These are phyloP conservation scores for Ptilonorhynchus violaceus DNA, from an alignment of 2,113 vertebrate species.

Conservation along the genomic window DNA sequence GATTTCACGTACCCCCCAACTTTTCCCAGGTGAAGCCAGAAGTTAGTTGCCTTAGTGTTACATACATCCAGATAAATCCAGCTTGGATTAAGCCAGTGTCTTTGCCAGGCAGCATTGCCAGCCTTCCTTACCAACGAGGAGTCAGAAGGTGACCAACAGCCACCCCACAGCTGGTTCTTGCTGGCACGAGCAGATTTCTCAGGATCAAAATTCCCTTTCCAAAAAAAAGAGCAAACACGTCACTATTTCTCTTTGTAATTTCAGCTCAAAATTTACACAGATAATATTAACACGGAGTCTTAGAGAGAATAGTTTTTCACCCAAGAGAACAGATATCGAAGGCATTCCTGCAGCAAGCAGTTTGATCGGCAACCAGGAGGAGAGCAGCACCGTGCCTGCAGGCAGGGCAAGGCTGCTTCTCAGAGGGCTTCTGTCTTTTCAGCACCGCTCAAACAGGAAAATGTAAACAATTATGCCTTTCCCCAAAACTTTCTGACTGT, in stretches of 20 bases:
- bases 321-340: not conserved
- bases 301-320: not conserved
- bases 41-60: not conserved
- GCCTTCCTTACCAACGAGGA: accelerated
- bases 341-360: not conserved
- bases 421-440: not conserved
- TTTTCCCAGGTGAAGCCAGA: not conserved
- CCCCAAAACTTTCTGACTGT: not conserved
- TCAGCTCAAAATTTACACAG: not conserved
- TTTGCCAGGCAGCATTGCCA: not conserved
- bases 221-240: not conserved
- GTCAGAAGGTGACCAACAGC: not conserved
- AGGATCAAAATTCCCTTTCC: not conserved
- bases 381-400: not conserved
- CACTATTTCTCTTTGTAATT: not conserved
- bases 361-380: not conserved
- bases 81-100: not conserved
- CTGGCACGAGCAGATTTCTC: accelerated
- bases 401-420: not conserved
- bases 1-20: not conserved
- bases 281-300: not conserved
- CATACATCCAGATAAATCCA: not conserved
- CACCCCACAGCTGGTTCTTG: not conserved
- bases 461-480: not conserved
- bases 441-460: not conserved